A percentile compares a stretch with the other conserved stretches of the same genome.
Evolutionary conservation across 2,888 invertebrate species (phyloP).

Genomic region (Sepioteuthis lessoniana): DNA sequence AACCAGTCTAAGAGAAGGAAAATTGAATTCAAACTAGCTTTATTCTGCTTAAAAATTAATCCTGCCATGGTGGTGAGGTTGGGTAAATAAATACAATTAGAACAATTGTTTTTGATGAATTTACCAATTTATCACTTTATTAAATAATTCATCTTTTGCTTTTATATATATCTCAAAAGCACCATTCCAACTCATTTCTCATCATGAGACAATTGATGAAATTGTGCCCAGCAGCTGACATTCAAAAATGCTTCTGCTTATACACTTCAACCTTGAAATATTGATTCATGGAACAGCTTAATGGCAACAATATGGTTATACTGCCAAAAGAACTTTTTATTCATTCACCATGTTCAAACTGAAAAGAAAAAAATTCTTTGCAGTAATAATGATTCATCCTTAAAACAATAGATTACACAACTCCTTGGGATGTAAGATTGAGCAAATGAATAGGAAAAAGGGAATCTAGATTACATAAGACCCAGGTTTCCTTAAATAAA

Average conservation of each 20-base stretch:
- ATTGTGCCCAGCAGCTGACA: not conserved
- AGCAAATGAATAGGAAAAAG: not conserved
- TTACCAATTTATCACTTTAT: not conserved
- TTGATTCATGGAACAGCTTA: not conserved
- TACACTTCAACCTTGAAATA: not conserved
- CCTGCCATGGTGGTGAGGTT: no score
- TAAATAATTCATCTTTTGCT: not conserved
- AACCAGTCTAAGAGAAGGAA: no score
- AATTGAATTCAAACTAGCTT: no score
- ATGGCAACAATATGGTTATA: not conserved
- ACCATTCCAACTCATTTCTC: not conserved
- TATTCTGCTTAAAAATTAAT: no score
- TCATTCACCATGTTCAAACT: not conserved
- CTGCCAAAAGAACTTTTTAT: not conserved
- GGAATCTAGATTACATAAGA: not conserved
- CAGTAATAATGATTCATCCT: not conserved
- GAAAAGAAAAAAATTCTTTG: not conserved
- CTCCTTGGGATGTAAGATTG: not conserved
- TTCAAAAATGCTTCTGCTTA: not conserved
- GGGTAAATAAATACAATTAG: no score
- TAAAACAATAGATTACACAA: not conserved
- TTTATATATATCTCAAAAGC: not conserved
- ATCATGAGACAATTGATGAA: not conserved
- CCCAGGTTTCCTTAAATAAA: not conserved
- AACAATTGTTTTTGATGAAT: not conserved